Evolutionary conservation across 2,797 vertebrate species (phyloP), one percentile per base, ranked within the genome.

Genomic region (Danio aesculapii): DNA sequence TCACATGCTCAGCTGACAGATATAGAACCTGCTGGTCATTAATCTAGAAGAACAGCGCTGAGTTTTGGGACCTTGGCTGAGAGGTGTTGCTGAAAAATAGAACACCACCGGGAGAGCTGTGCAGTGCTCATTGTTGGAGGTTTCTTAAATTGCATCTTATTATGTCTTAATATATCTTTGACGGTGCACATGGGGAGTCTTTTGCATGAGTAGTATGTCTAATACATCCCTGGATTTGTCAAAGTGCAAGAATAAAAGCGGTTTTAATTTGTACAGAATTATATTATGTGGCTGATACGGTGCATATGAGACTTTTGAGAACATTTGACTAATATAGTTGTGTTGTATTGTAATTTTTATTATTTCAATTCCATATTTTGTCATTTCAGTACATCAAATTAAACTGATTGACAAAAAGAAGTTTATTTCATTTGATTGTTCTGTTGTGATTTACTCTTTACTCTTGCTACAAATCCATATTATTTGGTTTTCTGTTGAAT

Each of bases 81-180:
- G 12, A 55, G 69, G 44, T 74, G 43, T 49, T 62, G 5, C 2
- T 4, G 74, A 19, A 41, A 74, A 55, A 55, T 16, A 61, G 57
- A 61, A 17, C 73, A 43, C 6, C 30, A 17, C 12, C 4, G 1
- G 13, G 16, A 63, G 19, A 19, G 46, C 4, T 50, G 73, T 19
- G 16, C 21, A 6, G 6, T 47, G 41, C 43, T 21, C 11, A 17
- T 1, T 41, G 58, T 10, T 71, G 57, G 43, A 61, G 57, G 55
- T 30, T 75, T 50, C 58, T 52, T 21, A 44, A 19, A 53, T 21
- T 49, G 6, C 14, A 75, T 52, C 73, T 75, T 16, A 74, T 47
- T n/a, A 49, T 6, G 43, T 66, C 43, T 66, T 66, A 39, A 70
- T 11, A 70, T 41, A 70, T 70, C 9, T 52, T 13, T 39, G 43